A percentile compares a stretch with the other conserved stretches of the same genome.
Evolutionary conservation across 2,113 vertebrate genomes (phyloP).

Genomic region (Numida meleagris): DNA sequence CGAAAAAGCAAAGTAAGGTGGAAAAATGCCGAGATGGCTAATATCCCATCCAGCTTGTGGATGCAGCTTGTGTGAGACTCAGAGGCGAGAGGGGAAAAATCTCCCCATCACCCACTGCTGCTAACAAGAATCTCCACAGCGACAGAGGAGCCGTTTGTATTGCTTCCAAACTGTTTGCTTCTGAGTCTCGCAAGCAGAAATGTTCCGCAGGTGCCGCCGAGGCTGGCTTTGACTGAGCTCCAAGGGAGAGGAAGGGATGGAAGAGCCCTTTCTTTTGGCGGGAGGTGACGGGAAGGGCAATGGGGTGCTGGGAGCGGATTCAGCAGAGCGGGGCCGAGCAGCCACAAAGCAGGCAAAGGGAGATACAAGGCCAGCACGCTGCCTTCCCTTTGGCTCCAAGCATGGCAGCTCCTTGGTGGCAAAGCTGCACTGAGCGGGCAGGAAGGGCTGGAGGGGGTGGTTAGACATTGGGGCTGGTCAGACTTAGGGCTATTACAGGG

Average conservation of each 20-base stretch:
- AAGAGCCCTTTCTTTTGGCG: neutral
- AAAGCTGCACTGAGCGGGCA: neutral
- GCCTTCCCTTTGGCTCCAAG: neutral
- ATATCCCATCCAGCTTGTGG: conserved; percentile 54
- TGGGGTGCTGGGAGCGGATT: neutral
- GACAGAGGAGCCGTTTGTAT: conserved; percentile 36
- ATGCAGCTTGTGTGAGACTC: conserved; percentile 24
- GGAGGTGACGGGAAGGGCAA: neutral
- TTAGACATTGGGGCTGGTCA: neutral
- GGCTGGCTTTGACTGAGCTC: neutral
- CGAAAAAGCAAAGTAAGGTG: conserved; percentile 50
- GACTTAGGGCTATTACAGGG: neutral
- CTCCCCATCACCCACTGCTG: conserved; percentile 43
- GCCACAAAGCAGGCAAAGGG: neutral
- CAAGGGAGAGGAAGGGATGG: conserved; percentile 45
- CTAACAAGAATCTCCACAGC: conserved; percentile 39
- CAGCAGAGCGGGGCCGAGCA: fast-evolving
- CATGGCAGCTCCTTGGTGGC: neutral
- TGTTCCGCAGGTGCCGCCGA: neutral
- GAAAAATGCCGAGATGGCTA: conserved; percentile 67
- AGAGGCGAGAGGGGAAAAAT: neutral
- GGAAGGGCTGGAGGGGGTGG: neutral
- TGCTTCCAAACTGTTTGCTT: neutral
- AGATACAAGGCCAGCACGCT: fast-evolving
- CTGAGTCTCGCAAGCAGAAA: conserved; percentile 1